phyloP scores from a whole-genome alignment of 1,140 invertebrate species.

The Neodiprion fabricii region DNA sequence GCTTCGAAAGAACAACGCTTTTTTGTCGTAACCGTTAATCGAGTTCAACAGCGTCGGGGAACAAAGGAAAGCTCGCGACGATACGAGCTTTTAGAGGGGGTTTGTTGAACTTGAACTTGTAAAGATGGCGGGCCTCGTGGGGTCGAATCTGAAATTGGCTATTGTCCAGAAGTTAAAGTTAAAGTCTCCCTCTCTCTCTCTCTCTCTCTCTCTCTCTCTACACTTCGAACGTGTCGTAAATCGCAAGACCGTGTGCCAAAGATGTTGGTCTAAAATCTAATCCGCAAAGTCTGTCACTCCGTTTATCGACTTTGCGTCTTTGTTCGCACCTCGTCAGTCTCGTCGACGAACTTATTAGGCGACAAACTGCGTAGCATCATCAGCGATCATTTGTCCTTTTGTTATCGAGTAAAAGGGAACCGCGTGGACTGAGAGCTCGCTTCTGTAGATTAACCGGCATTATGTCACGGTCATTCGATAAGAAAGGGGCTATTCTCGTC shows the following conservation, averaged over 20 bases:
- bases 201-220: not conserved
- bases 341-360: no score
- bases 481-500: not conserved
- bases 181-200: no score
- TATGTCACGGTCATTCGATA: not conserved
- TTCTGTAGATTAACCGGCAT: not conserved
- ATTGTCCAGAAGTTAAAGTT: not conserved
- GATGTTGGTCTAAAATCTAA: not conserved
- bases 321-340: not conserved
- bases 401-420: not conserved
- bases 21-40: slow-evolving; percentile 11
- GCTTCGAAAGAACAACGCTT: not conserved
- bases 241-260: not conserved
- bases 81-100: slow-evolving; percentile 6
- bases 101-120: slow-evolving; percentile 49
- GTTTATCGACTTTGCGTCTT: not conserved
- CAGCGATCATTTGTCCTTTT: not conserved
- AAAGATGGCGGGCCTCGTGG: slow-evolving; percentile 11
- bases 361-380: not conserved
- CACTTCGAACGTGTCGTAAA: not conserved
- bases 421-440: not conserved
- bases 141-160: not conserved
- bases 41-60: no score
- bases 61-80: no score
- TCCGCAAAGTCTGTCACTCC: not conserved